A percentile compares a stretch with the other conserved stretches of the same genome.
phyloP scores from a whole-genome alignment of 2,888 invertebrate genomes.

The Melanostoma mellinum region DNA sequence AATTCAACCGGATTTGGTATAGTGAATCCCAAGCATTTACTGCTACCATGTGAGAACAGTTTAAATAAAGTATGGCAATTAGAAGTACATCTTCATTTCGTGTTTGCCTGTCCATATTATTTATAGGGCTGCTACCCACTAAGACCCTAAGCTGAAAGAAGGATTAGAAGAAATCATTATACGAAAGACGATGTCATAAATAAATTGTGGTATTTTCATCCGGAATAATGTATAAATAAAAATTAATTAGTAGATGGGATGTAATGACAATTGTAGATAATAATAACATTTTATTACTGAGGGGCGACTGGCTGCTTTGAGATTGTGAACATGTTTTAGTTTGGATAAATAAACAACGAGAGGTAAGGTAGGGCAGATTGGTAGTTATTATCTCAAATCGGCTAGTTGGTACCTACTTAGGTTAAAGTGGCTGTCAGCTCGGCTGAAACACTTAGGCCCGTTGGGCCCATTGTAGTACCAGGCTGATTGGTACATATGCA shows the following conservation, averaged over 20 bases:
- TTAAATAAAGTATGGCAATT: slow-evolving; percentile 70
- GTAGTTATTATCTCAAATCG: too few relatives aligned
- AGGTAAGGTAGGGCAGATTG: too few relatives aligned
- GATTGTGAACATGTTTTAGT: too few relatives aligned
- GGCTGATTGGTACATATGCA: too few relatives aligned
- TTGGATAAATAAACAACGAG: too few relatives aligned
- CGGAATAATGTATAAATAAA: neutral
- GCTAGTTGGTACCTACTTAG: too few relatives aligned
- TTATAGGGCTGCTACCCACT: slow-evolving; percentile 44
- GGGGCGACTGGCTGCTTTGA: too few relatives aligned
- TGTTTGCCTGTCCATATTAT: slow-evolving; percentile 67
- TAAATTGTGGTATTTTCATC: slow-evolving; percentile 11
- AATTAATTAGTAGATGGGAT: slow-evolving; percentile 10
- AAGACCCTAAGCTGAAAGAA: slow-evolving; percentile 22
- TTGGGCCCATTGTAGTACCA: too few relatives aligned
- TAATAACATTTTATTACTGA: too few relatives aligned
- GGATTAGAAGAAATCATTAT: slow-evolving; percentile 64
- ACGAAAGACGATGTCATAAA: slow-evolving; percentile 43
- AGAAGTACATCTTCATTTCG: slow-evolving; percentile 70
- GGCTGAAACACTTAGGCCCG: too few relatives aligned
- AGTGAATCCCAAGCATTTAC: slow-evolving; percentile 60
- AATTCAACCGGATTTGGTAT: slow-evolving; percentile 61
- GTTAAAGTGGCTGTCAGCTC: too few relatives aligned
- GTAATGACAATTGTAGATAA: too few relatives aligned
- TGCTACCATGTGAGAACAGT: slow-evolving; percentile 71